A percentile compares a stretch with the other conserved stretches of the same genome.
phyloP scores from a whole-genome alignment of 2,797 vertebrate species.

The Sebastes miniatus region DNA sequence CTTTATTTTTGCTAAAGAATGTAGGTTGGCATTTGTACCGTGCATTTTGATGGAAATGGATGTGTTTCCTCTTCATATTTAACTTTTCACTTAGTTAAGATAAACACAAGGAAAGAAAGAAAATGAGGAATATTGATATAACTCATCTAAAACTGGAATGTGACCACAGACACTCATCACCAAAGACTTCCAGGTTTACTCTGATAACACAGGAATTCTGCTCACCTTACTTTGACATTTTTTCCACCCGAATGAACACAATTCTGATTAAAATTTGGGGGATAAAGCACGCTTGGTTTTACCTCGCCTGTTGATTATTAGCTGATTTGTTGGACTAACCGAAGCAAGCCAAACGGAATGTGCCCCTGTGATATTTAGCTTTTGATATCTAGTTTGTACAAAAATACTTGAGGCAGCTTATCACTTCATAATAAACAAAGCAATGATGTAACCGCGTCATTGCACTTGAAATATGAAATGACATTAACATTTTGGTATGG shows the following conservation, averaged over 20 bases:
- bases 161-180: conserved; percentile 9
- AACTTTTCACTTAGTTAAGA: not conserved
- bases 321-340: not conserved
- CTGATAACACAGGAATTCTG: not conserved
- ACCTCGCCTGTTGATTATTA: not conserved
- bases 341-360: conserved; percentile 25
- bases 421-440: not conserved
- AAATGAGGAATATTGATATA: not conserved
- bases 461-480: not conserved
- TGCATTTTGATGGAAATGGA: not conserved
- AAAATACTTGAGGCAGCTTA: conserved; percentile 10
- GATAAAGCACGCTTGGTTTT: not conserved
- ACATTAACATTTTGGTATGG: not conserved
- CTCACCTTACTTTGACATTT: not conserved
- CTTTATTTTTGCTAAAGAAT: not conserved
- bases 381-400: conserved; percentile 23
- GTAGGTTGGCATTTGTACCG: not conserved
- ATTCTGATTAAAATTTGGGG: not conserved
- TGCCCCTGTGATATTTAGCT: conserved; percentile 13
- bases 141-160: conserved; percentile 1
- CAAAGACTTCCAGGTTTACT: not conserved
- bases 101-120: not conserved
- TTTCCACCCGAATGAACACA: not conserved
- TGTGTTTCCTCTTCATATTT: not conserved
- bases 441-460: not conserved